phyloP scores from a whole-genome alignment of 2,113 vertebrate genomes.

The Verasper variegatus region DNA sequence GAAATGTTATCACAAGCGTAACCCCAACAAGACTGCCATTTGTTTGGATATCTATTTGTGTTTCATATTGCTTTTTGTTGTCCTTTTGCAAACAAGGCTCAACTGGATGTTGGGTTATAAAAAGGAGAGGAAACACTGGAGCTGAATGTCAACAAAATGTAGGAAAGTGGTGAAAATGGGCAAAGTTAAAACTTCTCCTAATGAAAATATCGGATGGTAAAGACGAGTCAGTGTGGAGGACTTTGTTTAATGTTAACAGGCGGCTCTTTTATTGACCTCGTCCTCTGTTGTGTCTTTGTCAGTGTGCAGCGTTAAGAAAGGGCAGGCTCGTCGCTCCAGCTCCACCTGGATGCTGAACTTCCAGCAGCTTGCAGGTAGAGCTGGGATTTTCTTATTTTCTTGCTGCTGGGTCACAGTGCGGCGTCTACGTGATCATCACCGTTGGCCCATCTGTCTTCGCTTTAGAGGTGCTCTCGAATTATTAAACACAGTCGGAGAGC shows the following conservation, averaged over 20 bases:
- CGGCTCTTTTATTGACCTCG: constrained; percentile 20
- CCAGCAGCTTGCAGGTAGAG: constrained; percentile 17
- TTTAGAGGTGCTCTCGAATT: constrained; percentile 60
- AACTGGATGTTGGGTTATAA: constrained; percentile 17
- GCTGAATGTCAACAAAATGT: constrained; percentile 8
- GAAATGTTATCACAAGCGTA: constrained; percentile 79
- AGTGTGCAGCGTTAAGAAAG: constrained; percentile 4
- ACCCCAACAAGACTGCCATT: constrained; percentile 63
- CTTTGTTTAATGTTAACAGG: constrained; percentile 48
- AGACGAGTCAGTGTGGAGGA: not conserved
- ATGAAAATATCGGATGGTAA: not conserved
- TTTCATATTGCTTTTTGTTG: constrained; percentile 56
- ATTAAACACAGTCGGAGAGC: constrained; percentile 63
- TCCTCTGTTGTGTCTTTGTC: constrained; percentile 8
- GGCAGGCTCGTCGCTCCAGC: not conserved
- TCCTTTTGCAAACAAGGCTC: constrained; percentile 55
- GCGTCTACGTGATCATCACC: constrained; percentile 44
- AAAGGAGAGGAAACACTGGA: constrained; percentile 23
- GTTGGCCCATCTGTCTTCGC: constrained; percentile 65
- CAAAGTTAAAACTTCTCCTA: not conserved
- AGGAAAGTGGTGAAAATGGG: constrained; percentile 13
- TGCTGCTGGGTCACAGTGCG: constrained; percentile 35
- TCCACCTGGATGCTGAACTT: constrained; percentile 19
- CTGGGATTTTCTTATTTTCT: constrained; percentile 41
- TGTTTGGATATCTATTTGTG: constrained; percentile 70